Evolutionary conservation across 2,888 invertebrate genomes (phyloP).

Genomic region (Epicampocera succincta): DNA sequence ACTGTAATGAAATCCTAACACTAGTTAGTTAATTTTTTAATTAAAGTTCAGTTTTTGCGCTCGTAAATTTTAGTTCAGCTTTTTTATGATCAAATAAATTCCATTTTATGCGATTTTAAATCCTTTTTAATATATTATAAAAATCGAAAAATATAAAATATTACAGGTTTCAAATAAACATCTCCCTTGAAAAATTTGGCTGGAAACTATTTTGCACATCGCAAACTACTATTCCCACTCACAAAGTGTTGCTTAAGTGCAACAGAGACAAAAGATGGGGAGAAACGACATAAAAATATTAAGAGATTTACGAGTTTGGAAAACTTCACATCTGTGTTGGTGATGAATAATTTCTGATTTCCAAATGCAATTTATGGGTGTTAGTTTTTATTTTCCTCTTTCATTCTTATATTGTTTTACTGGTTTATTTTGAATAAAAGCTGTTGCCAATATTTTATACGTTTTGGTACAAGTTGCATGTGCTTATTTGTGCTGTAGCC

Average conservation of each 20-base stretch:
- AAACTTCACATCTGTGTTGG: slow-evolving; percentile 55
- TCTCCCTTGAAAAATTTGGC: not conserved
- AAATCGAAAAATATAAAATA: slow-evolving; percentile 54
- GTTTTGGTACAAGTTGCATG: slow-evolving; percentile 34
- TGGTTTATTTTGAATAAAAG: slow-evolving; percentile 32
- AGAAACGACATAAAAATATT: slow-evolving; percentile 25
- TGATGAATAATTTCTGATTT: slow-evolving; percentile 66
- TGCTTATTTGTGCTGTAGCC: slow-evolving; percentile 6
- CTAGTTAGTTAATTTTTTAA: not conserved
- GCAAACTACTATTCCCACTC: not conserved
- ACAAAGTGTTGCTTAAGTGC: not conserved
- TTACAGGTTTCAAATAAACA: slow-evolving; percentile 24
- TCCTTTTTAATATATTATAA: slow-evolving; percentile 49
- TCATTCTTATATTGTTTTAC: slow-evolving; percentile 12
- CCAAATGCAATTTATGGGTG: slow-evolving; percentile 62
- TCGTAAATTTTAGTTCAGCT: slow-evolving; percentile 35
- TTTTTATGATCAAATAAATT: slow-evolving; percentile 52
- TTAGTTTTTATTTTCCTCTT: slow-evolving; percentile 48
- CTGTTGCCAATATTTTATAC: slow-evolving; percentile 58
- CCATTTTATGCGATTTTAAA: slow-evolving; percentile 53
- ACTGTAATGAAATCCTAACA: not conserved
- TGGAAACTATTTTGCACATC: slow-evolving; percentile 36
- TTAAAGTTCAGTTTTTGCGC: slow-evolving; percentile 2
- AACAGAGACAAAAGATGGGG: not conserved
- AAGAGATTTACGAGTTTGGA: slow-evolving; percentile 48